Base-by-base conservation (phyloP, 35 echinoderm and acorn worm species). In the Hemicentrotus pulcherrimus region DNA sequence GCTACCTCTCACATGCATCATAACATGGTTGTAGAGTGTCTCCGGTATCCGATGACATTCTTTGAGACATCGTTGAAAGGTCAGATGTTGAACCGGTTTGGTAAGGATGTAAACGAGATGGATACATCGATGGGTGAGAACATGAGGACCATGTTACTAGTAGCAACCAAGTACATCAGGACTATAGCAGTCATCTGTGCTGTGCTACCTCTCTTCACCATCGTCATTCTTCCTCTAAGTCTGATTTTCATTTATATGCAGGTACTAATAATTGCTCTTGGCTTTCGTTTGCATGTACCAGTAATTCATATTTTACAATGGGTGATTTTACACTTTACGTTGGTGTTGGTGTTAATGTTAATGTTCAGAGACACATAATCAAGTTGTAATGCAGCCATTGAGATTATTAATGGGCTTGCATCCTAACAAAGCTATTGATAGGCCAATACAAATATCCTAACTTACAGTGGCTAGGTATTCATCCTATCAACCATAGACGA, bases 31-130 rank as follows among this genome's bases (percentile, higher is more conserved):
- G 31, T 55, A 15, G 60, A 97, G 31, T 61, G 96, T 88, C 61
- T 98, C 11, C 95, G 13, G 48, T 97, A 78, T 88, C 96, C 97
- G 28, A 97, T 98, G 97, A 46, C 22, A 9, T 96, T 98, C 71
- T 98, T 97, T 91, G 97, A 98, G 88, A 96, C 95, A n/a, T 96
- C 97, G n/a, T 96, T 96, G 1, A 94, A 52, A 41, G 97, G 97
- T 6, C 96, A 96, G 70, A 94, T 98, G 61, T 85, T 98, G 85
- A 98, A 98, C 78, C 95, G 97, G 13, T 98, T 98, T 91, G 94
- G 96, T 94, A 98, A 98, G 95, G 97, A 98, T 65, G 95, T 96
- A 18, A 91, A 98, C 88, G 31, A 88, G 2, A 94, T 95, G 30
- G 97, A 98, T 85, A 86, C 86, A 8, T 13, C 3, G 91, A 93